These are phyloP conservation scores for Steinernema carpocapsae DNA, from an alignment of 2,888 invertebrate species.

Conservation along the genomic window DNA sequence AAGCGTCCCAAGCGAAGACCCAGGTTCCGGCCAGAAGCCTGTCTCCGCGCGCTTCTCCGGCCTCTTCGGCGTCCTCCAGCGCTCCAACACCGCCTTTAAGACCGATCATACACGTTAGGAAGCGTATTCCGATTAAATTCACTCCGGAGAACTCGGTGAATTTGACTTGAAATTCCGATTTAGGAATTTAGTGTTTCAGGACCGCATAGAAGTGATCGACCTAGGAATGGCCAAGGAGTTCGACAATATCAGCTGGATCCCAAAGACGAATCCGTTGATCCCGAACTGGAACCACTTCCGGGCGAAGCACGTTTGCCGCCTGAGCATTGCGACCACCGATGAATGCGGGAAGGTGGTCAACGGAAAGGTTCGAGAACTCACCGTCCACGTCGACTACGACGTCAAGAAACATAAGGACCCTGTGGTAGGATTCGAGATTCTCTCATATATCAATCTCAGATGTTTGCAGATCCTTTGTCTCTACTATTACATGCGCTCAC, in stretches of 20 bases:
- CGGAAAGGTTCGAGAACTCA: conserved; percentile 11
- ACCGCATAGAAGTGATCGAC: not conserved
- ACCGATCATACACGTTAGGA: not conserved
- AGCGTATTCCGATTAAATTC: not conserved
- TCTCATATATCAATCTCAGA: not conserved
- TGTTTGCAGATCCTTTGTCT: conserved; percentile 14
- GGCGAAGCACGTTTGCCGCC: conserved; percentile 13
- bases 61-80: too few species aligned
- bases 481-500: conserved; percentile 24
- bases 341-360: conserved; percentile 14
- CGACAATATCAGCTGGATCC: not conserved
- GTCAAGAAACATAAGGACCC: not conserved
- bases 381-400: conserved; percentile 19
- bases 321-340: not conserved
- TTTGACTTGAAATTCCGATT: too few species aligned
- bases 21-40: too few species aligned
- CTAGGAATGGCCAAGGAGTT: not conserved
- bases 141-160: conserved; percentile 10
- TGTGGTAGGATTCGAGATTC: not conserved
- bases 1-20: too few species aligned
- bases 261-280: not conserved
- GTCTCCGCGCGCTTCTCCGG: too few species aligned
- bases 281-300: conserved; percentile 26
- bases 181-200: not conserved
- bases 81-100: too few species aligned